Base-by-base conservation (phyloP, 1,140 invertebrate species). In the Colletes gigas region DNA sequence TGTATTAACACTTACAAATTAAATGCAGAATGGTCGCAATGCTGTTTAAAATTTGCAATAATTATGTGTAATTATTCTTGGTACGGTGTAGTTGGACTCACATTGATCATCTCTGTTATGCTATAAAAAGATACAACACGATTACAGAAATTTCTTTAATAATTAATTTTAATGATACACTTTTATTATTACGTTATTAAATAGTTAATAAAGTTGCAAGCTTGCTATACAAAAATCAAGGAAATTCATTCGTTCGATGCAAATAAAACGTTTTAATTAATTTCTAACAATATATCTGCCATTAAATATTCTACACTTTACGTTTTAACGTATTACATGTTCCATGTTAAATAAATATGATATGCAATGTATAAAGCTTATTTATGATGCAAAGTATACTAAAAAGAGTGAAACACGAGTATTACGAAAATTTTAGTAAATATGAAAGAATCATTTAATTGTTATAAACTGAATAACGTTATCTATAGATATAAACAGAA, bases 61-160 rank as follows among this genome's bases (percentile, higher is more conserved):
- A 52, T 3, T 72, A 41, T 65, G 68, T 67, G 19, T 17, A 82
- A 82, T 82, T 68, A 69, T 71, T 65, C 65, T 70, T 94, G 94
- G 89, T 97, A 97, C 17, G 96, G 95, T 47, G 96, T 97, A 73
- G 96, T 94, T 50, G 96, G 96, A 90, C 96, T 97, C 17, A 97
- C 96, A 91, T 96, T 97, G 82, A 97, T 97, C 96, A 97, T 97
- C 92, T 97, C 96, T 83, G 95, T 96, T 76, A 95, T 96, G 90
- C 96, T 96, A 94, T 79, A 95, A 95, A 81, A 87, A 89, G n/a
- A 80, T 41, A 73, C 19, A 62, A 71, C 0, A 90, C 90, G 91
- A 88, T 83, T 69, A 76, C 82, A 83, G 81, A 66, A 50, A 4
- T 65, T 44, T 21, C 17, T 60, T 65, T 76, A 21, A 44, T 8